Base-by-base conservation (phyloP, 2,888 invertebrate species). In the Saturnia japonica region DNA sequence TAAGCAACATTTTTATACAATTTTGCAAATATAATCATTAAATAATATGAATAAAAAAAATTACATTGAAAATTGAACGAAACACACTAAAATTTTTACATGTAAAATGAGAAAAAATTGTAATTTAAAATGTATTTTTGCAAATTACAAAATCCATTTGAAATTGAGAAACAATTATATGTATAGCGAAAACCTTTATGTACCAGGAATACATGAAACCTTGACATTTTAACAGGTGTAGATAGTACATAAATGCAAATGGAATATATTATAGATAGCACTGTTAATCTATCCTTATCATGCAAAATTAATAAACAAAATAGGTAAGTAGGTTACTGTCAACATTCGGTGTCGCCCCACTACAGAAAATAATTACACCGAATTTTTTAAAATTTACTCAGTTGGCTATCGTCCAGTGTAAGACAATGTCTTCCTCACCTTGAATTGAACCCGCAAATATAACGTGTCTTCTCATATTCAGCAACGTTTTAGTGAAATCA, bases 371-470 rank as follows among this genome's bases (percentile, higher is more conserved):
- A 57, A 25, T 71, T 62, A 62, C 68, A 70, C 25, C 16, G 47
- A 14, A 47, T 16, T 70, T 64, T 51, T 68, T 57, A 43, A n/a
- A 28, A 71, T 74, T 75, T 73, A 68, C 70, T 75, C 76, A 57
- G 68, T 77, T 80, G 80, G 91, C 86, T 74, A 66, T 68, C 70
- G 76, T 87, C 91, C 91, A 91, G 86, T 74, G 73, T 40, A 75
- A 82, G 86, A 72, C 72, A 72, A 69, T 69, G 69, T 72, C 67
- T 67, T 62, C 67, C 68, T 69, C 60, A 89, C 90, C 91, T 91
- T 91, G 91, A 81, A 74, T 77, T 79, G 75, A 73, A 71, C 86
- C 85, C 87, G 82, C 83, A 89, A 90, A 90, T 90, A 89, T 90
- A 86, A 64, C 34, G n/a, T 83, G 57, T 74, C 54, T 79, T 76